Percentiles rank a stretch among this genome's conserved stretches.
Conservation (phyloP, 1,140 invertebrate species). For the Camponotus floridanus region DNA sequence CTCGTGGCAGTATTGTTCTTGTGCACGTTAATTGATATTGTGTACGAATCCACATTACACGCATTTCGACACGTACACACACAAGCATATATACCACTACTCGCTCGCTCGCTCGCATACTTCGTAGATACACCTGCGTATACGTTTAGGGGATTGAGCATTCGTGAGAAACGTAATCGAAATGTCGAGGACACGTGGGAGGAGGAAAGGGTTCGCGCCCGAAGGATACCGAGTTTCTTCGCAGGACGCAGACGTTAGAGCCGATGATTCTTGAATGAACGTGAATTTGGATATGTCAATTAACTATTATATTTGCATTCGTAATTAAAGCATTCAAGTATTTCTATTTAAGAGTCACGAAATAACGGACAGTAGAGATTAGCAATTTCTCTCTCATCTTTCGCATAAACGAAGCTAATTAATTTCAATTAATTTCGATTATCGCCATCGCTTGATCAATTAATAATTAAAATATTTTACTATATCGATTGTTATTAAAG, state of each 20-base stretch:
- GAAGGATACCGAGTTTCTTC: neutral
- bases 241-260: conserved; percentile 22
- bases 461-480: neutral
- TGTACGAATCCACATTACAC: conserved; percentile 81
- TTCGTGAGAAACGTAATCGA: conserved; percentile 8
- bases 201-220: neutral
- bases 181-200: neutral
- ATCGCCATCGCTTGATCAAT: neutral
- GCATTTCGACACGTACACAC: conserved; percentile 38
- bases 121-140: conserved; percentile 15
- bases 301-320: neutral
- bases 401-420: neutral
- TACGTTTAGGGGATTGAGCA: neutral
- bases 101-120: conserved; percentile 48
- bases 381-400: neutral
- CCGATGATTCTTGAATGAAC: conserved; percentile 43
- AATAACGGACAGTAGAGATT: neutral
- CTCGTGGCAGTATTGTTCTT: conserved; percentile 86
- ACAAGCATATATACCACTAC: neutral
- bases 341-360: neutral
- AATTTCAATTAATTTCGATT: conserved; percentile 2
- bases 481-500: neutral
- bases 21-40: conserved; percentile 87
- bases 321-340: neutral
- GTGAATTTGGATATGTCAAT: neutral